A percentile compares a stretch with the other conserved stretches of the same genome.
phyloP scores from a whole-genome alignment of 2,888 invertebrate species.

The Plebejus argus region DNA sequence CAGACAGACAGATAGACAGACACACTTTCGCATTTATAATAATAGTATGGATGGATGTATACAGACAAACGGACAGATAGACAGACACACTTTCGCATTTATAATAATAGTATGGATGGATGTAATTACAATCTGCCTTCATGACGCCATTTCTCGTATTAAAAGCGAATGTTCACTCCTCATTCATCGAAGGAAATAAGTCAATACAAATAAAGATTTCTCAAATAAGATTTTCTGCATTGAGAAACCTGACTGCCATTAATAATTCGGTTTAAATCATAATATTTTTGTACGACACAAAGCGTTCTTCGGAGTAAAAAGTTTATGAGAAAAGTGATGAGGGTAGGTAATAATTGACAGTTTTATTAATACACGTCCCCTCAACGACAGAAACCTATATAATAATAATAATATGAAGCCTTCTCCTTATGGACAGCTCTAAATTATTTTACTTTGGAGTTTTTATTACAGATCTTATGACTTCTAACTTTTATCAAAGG shows the following conservation, averaged over 20 bases:
- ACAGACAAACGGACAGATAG: too few relatives aligned
- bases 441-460: background rate
- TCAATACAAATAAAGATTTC: background rate
- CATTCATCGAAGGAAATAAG: background rate
- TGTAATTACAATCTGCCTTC: background rate
- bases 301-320: constrained; percentile 33
- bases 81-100: too few relatives aligned
- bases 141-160: background rate
- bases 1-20: too few relatives aligned
- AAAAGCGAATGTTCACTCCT: background rate
- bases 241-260: background rate
- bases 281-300: constrained; percentile 20
- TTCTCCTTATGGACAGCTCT: background rate
- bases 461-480: background rate
- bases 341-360: constrained; percentile 41
- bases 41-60: too few relatives aligned
- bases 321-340: constrained; percentile 39
- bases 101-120: too few relatives aligned
- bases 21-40: too few relatives aligned
- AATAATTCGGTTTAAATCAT: constrained; percentile 8
- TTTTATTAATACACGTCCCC: constrained; percentile 36
- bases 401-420: background rate
- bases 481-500: too few relatives aligned
- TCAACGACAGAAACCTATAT: background rate
- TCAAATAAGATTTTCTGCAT: background rate